These are phyloP conservation scores for Vimba vimba DNA, from an alignment of 2,113 vertebrate species.

Conservation along the genomic window DNA sequence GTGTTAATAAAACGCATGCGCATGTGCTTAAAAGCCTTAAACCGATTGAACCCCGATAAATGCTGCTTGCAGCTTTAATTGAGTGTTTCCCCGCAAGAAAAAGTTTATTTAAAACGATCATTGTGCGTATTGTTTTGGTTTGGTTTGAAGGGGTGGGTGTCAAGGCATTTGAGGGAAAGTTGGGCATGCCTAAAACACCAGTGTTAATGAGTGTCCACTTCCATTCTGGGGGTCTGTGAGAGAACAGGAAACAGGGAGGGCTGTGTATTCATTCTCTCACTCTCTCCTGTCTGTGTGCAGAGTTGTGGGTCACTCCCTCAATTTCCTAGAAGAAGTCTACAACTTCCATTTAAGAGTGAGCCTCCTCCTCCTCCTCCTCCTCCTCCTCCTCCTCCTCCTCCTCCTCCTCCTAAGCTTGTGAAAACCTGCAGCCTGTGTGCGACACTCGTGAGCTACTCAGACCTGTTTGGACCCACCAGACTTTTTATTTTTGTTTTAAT, in stretches of 20 bases:
- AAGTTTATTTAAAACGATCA: not conserved
- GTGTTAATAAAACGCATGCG: too few relatives aligned
- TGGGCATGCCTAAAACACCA: not conserved
- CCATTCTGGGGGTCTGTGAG: conserved; percentile 7
- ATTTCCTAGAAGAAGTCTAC: not conserved
- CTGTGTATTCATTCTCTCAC: not conserved
- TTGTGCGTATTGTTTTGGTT: conserved; percentile 1
- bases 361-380: not conserved
- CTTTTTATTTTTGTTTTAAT: conserved; percentile 2
- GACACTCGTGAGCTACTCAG: not conserved
- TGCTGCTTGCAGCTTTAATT: not conserved
- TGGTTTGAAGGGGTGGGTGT: not conserved
- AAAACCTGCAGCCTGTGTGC: not conserved
- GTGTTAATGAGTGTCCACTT: not conserved
- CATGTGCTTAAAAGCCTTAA: too few relatives aligned
- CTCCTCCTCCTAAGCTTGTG: not conserved
- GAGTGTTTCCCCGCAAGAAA: not conserved
- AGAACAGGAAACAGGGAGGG: not conserved
- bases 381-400: conserved; percentile 10
- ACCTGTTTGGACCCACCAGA: not conserved
- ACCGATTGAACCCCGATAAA: too few relatives aligned
- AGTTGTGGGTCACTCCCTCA: conserved; percentile 42
- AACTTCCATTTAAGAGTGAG: not conserved
- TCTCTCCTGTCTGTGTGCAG: conserved; percentile 22
- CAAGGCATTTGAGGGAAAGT: not conserved